Conservation (phyloP, 2,797 vertebrate genomes). For the Enteromius viviparus region DNA sequence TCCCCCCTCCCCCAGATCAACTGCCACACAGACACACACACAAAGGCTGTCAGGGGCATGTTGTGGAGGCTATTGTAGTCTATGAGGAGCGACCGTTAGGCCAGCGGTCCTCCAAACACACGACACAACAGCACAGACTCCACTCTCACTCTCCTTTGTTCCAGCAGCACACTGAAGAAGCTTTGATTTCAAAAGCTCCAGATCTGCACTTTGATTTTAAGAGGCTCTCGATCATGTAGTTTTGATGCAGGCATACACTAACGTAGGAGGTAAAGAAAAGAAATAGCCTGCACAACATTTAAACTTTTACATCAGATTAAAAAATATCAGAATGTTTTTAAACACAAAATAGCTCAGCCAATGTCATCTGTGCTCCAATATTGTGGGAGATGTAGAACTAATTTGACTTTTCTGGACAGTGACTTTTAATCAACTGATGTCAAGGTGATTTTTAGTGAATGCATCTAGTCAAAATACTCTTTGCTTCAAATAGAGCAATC, state of each 20-base stretch:
- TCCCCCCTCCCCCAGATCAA: constrained; percentile 20
- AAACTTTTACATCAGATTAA: background rate
- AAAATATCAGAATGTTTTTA: background rate
- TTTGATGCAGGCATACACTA: background rate
- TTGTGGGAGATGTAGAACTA: background rate
- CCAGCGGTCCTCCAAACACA: constrained; percentile 9
- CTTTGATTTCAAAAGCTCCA: constrained; percentile 28
- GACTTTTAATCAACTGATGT: constrained; percentile 13
- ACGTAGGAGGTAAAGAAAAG: no score
- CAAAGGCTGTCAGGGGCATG: constrained; percentile 38
- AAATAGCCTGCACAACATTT: background rate
- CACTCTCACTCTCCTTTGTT: constrained; percentile 41
- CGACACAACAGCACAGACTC: constrained; percentile 37
- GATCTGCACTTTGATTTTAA: constrained; percentile 11
- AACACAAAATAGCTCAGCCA: background rate
- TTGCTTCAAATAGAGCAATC: background rate
- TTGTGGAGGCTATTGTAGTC: constrained; percentile 28
- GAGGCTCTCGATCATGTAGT: background rate
- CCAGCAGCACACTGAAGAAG: background rate
- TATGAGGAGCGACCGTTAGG: constrained; percentile 25
- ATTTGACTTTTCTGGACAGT: background rate
- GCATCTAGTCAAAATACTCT: background rate
- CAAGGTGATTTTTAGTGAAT: background rate
- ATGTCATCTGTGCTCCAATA: background rate
- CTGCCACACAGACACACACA: constrained; percentile 29